phyloP scores from a whole-genome alignment of 2,888 invertebrate genomes.

The Thelaira solivaga region DNA sequence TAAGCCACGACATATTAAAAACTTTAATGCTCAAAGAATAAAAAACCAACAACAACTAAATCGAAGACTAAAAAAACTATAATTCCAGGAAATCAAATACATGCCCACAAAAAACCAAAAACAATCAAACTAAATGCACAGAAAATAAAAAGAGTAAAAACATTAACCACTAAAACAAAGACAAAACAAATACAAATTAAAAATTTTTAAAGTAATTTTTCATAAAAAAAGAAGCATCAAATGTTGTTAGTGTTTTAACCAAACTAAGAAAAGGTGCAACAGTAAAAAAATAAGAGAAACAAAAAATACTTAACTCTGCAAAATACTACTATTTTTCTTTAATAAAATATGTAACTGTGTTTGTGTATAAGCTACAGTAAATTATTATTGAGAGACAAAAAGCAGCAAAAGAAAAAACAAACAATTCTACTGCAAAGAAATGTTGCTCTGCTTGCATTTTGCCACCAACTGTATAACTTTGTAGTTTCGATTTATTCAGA shows the following conservation, averaged over 20 bases:
- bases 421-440: background rate
- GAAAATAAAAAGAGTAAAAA: background rate
- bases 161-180: background rate
- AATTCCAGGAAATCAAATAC: conserved; percentile 36
- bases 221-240: background rate
- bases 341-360: background rate
- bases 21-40: conserved; percentile 10
- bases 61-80: background rate
- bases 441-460: background rate
- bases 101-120: background rate
- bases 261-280: background rate
- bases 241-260: conserved; percentile 4
- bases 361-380: conserved; percentile 4
- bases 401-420: background rate
- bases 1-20: conserved; percentile 36
- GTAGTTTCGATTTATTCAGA: background rate
- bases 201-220: conserved; percentile 2
- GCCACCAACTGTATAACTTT: conserved; percentile 2
- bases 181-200: background rate
- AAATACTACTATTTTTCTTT: background rate
- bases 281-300: background rate
- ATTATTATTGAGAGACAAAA: conserved; percentile 15
- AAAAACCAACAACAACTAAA: conserved; percentile 9
- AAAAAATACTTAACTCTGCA: no score
- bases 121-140: conserved; percentile 2